Evolutionary conservation across 1,140 invertebrate species (phyloP).

Genomic region (Hycleus phaleratus): DNA sequence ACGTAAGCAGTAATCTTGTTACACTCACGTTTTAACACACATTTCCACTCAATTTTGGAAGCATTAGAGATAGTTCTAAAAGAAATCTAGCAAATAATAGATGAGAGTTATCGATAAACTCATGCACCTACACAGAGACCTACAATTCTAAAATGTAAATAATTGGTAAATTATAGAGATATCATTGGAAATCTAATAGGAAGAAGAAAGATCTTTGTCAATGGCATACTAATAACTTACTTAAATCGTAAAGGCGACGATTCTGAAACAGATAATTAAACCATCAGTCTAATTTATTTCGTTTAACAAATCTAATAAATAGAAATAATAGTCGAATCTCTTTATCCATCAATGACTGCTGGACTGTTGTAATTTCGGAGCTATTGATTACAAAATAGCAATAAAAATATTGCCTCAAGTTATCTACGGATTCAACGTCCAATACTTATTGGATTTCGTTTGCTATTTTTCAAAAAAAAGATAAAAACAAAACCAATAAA

Average conservation of each 20-base stretch:
- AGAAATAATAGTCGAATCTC: background rate
- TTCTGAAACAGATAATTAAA: conserved; percentile 21
- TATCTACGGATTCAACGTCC: no score
- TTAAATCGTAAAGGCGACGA: conserved; percentile 20
- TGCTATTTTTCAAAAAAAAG: no score
- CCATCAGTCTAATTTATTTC: background rate
- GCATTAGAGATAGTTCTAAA: background rate
- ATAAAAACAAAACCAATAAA: no score
- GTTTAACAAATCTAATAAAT: background rate
- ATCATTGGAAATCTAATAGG: background rate
- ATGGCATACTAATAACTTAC: conserved; percentile 11
- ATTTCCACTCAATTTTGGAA: no score
- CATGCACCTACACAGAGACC: background rate
- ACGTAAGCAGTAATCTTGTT: no score
- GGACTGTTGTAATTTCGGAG: background rate
- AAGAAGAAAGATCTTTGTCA: background rate
- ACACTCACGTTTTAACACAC: no score
- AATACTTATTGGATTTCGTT: no score
- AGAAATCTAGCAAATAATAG: background rate
- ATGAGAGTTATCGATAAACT: background rate
- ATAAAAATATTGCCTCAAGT: background rate
- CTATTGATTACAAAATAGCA: background rate
- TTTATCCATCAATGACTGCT: background rate
- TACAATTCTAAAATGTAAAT: background rate
- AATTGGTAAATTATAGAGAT: background rate